Percentiles rank a stretch among this genome's conserved stretches.
These are phyloP conservation scores for Scaeva pyrastri DNA, from an alignment of 2,888 invertebrate genomes.

Conservation along the genomic window DNA sequence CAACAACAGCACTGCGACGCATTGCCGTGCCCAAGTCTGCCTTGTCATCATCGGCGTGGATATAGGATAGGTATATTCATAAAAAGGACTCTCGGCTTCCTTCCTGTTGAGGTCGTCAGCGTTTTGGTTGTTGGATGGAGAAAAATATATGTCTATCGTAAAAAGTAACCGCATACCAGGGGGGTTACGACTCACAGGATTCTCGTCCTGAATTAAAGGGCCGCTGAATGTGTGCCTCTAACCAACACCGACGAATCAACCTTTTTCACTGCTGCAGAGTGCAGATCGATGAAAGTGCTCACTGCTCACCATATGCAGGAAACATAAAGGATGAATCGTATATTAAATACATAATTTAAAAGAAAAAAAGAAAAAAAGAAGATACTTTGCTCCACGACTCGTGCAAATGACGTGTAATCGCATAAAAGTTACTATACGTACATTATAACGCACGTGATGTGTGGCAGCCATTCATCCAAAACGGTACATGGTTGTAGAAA, in stretches of 20 bases:
- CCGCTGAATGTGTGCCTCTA: slow-evolving; percentile 29
- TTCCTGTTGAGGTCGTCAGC: slow-evolving; percentile 30
- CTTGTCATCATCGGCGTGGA: slow-evolving; percentile 16
- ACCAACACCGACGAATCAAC: slow-evolving; percentile 18
- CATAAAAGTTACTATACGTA: slow-evolving; percentile 38
- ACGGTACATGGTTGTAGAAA: slow-evolving; percentile 41
- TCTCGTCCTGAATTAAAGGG: slow-evolving; percentile 42
- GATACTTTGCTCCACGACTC: slow-evolving; percentile 29
- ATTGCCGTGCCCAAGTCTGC: slow-evolving; percentile 37
- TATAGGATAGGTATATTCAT: slow-evolving; percentile 35
- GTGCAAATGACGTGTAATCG: slow-evolving; percentile 55
- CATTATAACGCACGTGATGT: slow-evolving; percentile 40
- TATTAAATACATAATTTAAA: slow-evolving; percentile 45
- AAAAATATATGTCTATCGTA: slow-evolving; percentile 63
- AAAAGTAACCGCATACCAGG: slow-evolving; percentile 70
- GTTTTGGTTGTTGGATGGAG: slow-evolving; percentile 28
- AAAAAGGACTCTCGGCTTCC: slow-evolving; percentile 37
- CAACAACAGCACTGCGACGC: slow-evolving; percentile 41
- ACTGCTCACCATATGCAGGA: slow-evolving; percentile 22
- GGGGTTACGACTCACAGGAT: slow-evolving; percentile 63
- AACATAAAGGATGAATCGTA: slow-evolving; percentile 48
- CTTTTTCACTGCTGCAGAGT: slow-evolving; percentile 33
- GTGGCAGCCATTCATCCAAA: slow-evolving; percentile 44
- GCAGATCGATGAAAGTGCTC: slow-evolving; percentile 56
- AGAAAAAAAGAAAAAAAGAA: slow-evolving; percentile 8